Conservation (phyloP, 2,113 vertebrate genomes). For the Damaliscus lunatus region DNA sequence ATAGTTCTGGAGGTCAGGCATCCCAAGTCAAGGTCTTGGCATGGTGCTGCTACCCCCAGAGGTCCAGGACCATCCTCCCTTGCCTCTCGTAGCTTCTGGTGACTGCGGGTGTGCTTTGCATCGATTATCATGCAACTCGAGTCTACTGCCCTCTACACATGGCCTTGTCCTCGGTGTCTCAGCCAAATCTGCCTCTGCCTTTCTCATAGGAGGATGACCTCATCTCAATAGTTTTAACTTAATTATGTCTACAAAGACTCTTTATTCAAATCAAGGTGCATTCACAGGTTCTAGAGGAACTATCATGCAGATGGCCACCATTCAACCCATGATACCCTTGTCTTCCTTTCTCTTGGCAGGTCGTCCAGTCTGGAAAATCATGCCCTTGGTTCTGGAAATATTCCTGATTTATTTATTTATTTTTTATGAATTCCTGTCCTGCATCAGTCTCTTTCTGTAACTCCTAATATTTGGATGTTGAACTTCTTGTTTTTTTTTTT, state of each 20-base stretch:
- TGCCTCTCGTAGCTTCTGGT: background rate
- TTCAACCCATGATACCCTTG: background rate
- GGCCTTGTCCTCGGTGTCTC: background rate
- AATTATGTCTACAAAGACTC: background rate
- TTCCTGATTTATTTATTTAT: background rate
- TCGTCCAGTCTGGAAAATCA: background rate
- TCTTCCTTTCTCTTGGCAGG: background rate
- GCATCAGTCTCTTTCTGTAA: background rate
- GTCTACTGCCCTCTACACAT: accelerated
- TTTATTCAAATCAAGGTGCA: background rate
- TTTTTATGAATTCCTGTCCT: background rate
- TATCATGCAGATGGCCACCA: too few relatives aligned
- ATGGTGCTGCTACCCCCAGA: accelerated
- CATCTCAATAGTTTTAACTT: background rate
- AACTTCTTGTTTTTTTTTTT: background rate
- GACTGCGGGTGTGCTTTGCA: background rate
- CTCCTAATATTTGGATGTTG: background rate
- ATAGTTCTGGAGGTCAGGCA: background rate
- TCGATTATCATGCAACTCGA: background rate
- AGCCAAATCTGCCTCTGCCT: background rate
- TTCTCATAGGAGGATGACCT: background rate
- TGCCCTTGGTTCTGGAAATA: background rate
- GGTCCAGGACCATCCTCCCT: background rate
- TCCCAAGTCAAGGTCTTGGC: background rate
- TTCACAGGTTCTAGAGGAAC: background rate